Evolutionary conservation across 2,888 invertebrate genomes (phyloP).

Genomic region (Rhogogaster chlorosoma): DNA sequence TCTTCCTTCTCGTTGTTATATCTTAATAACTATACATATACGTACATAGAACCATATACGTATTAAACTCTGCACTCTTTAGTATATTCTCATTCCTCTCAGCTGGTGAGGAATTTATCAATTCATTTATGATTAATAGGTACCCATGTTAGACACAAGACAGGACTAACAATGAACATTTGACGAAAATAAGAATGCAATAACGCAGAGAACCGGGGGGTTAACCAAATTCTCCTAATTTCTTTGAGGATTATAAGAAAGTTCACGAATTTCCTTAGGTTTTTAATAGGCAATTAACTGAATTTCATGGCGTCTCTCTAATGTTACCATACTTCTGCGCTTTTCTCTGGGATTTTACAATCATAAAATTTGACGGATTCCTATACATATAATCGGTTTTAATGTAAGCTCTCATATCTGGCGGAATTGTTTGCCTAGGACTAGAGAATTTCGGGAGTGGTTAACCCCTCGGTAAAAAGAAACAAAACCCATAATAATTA

Average conservation of each 20-base stretch:
- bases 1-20: not conserved
- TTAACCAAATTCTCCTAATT: slow-evolving; percentile 2
- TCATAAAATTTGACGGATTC: not conserved
- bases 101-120: not conserved
- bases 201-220: not conserved
- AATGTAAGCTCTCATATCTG: not conserved
- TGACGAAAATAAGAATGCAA: not conserved
- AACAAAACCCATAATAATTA: not conserved
- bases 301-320: not conserved
- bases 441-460: not conserved
- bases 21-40: not conserved
- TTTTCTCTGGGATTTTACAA: not conserved
- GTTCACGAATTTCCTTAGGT: not conserved
- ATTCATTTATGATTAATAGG: not conserved
- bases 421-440: not conserved
- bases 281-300: not conserved
- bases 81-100: not conserved
- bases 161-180: slow-evolving; percentile 18
- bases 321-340: not conserved
- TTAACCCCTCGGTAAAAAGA: not conserved
- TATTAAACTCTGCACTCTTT: slow-evolving; percentile 10
- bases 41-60: not conserved
- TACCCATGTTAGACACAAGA: slow-evolving; percentile 41
- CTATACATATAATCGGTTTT: not conserved
- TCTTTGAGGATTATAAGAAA: not conserved